Conservation (phyloP, 2,113 vertebrate genomes). For the Oryctolagus cuniculus region DNA sequence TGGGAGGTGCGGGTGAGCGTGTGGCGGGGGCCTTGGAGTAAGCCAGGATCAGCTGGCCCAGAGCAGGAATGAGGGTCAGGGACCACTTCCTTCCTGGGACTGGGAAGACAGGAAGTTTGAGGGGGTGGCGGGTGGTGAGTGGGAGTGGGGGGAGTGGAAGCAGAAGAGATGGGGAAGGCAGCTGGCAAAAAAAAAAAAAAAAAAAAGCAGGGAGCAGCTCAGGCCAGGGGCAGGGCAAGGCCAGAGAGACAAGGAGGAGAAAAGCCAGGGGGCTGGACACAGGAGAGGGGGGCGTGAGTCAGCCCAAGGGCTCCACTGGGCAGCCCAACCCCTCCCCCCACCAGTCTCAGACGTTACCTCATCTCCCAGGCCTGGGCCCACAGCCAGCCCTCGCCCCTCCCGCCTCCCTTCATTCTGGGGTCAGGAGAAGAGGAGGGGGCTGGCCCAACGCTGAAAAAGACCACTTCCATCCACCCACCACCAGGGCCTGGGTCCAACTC, state of each 20-base stretch:
- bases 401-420: conserved; percentile 57
- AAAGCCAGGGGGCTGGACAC: conserved; percentile 71
- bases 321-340: conserved; percentile 72
- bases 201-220: background rate
- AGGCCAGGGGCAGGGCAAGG: background rate
- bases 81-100: conserved; percentile 4
- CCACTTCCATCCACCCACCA: conserved; percentile 55
- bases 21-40: background rate
- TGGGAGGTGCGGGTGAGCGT: background rate
- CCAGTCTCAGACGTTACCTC: conserved; percentile 73
- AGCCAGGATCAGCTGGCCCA: background rate
- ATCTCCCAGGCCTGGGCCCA: conserved; percentile 47
- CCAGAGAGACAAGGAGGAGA: conserved; percentile 20
- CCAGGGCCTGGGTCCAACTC: conserved; percentile 47
- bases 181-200: background rate
- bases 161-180: background rate
- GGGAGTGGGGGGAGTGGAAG: background rate
- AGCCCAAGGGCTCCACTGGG: conserved; percentile 68
- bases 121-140: background rate
- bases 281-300: conserved; percentile 73
- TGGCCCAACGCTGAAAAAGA: conserved; percentile 53
- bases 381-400: conserved; percentile 76
- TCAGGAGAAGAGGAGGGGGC: conserved; percentile 70
- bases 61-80: background rate
- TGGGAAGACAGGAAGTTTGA: background rate